Evolutionary conservation across 2,888 invertebrate genomes (phyloP), one percentile per base, ranked within the genome.

Genomic region (Pterobdella sp.): DNA sequence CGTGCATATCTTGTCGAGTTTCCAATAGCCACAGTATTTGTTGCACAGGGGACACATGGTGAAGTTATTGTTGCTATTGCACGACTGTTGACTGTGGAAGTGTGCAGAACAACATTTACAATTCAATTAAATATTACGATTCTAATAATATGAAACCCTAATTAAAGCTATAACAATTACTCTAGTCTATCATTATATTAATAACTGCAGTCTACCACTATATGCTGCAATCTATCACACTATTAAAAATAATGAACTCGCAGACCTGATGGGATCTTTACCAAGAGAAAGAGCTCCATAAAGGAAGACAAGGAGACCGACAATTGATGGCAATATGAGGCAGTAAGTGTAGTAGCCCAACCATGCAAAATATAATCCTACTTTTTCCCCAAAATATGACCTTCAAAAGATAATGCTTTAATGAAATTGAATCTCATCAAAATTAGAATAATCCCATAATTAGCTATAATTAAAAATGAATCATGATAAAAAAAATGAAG

Each of bases 261-360:
- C 76, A 79, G 72, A 80, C 80, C 75, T 74, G 10, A 77, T 73
- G 10, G 72, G 34, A 74, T 82, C 82, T 34, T 78, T 76, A 32
- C 75, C 75, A 75, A 81, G 80, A 75, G 81, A 80, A 63, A 78
- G 77, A 42, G 80, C 72, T 7, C 84, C 83, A 76, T 83, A 84
- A 65, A 84, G 77, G 77, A 82, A 82, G 72, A 83, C 82, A 32
- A 78, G 73, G 22, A 83, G 74, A 26, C 83, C 84, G 14, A 82
- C 74, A 56, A 82, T 76, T 10, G 83, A 80, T 0, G 82, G 79
- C 18, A 92, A 89, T 36, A 94, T 87, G 77, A 94, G 83, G 91
- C 94, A 93, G 81, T 91, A 90, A 0, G 94, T 94, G 84, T 94
- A 94, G 84, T 91, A 94, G 22, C 94, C 94, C 71, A 94, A 86